Conservation (phyloP, 92 coral and sea anemone species). For the Heliopora coerulea region DNA sequence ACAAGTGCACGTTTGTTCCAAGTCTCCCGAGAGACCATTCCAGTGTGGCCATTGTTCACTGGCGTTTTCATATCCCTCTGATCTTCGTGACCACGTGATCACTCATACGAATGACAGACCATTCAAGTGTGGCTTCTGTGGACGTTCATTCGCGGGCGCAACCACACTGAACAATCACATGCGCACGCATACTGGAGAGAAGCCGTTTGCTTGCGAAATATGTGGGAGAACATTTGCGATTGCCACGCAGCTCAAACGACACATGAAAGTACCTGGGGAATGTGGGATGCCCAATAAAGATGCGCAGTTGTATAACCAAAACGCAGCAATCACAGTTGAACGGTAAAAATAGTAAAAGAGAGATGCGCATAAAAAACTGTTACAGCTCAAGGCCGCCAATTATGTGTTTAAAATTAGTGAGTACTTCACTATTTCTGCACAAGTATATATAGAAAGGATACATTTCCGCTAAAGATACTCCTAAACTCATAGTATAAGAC, state of each 20-base stretch:
- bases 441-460: no score
- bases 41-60: conserved; percentile 91
- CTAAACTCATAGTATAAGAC: no score
- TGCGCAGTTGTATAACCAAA: conserved; percentile 1
- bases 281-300: conserved; percentile 41
- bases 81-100: conserved; percentile 89
- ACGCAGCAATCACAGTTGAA: conserved; percentile 11
- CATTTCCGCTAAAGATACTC: no score
- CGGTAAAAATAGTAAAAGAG: not conserved
- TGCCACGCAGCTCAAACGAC: conserved; percentile 95
- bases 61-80: conserved; percentile 70
- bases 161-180: conserved; percentile 96
- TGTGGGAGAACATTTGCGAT: conserved; percentile 84
- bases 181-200: conserved; percentile 91
- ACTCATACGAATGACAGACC: conserved; percentile 86
- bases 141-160: conserved; percentile 94
- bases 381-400: no score
- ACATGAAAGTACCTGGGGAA: conserved; percentile 82
- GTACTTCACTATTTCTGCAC: no score
- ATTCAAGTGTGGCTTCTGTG: conserved; percentile 95
- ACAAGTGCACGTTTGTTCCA: conserved; percentile 83
- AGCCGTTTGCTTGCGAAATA: conserved; percentile 73
- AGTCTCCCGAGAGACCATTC: conserved; percentile 77
- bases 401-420: no score
- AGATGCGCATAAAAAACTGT: conserved; percentile 6